phyloP scores from a whole-genome alignment of 2,113 vertebrate genomes.

The Semicossyphus pulcher region DNA sequence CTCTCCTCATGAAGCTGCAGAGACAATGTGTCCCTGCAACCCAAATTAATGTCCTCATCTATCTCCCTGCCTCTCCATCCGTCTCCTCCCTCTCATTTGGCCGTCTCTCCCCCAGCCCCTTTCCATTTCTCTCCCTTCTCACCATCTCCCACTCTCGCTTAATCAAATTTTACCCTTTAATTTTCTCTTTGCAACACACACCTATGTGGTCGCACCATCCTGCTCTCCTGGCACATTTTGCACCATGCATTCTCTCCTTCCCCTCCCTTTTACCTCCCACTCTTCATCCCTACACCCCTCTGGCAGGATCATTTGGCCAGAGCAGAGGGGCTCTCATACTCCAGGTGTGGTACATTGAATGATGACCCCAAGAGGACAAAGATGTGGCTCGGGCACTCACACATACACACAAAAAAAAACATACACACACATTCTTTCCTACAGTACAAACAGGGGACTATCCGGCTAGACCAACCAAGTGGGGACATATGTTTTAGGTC shows the following conservation, averaged over 20 bases:
- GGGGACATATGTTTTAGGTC: too few relatives aligned
- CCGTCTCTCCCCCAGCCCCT: slow-evolving; percentile 27
- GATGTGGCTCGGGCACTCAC: slow-evolving; percentile 15
- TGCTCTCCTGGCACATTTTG: slow-evolving; percentile 27
- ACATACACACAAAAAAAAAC: slow-evolving; percentile 23
- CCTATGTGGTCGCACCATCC: not conserved
- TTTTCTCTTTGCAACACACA: slow-evolving; percentile 36
- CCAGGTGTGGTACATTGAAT: slow-evolving; percentile 60
- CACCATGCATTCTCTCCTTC: slow-evolving; percentile 1
- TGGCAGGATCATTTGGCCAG: slow-evolving; percentile 55
- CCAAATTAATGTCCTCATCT: slow-evolving; percentile 54
- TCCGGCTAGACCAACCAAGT: too few relatives aligned
- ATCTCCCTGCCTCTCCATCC: slow-evolving; percentile 48
- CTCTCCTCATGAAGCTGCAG: slow-evolving; percentile 19
- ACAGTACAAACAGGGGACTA: too few relatives aligned
- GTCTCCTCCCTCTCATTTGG: slow-evolving; percentile 53
- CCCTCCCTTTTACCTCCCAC: not conserved
- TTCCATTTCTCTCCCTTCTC: not conserved
- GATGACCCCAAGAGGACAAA: slow-evolving; percentile 37
- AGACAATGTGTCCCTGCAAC: slow-evolving; percentile 45
- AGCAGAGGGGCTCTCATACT: slow-evolving; percentile 46
- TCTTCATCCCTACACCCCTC: slow-evolving; percentile 13
- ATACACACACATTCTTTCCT: slow-evolving; percentile 6
- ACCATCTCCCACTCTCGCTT: not conserved
- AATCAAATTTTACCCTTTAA: slow-evolving; percentile 46